Base-by-base conservation (phyloP, 2,888 invertebrate species). In the Drosophila villosipedis region DNA sequence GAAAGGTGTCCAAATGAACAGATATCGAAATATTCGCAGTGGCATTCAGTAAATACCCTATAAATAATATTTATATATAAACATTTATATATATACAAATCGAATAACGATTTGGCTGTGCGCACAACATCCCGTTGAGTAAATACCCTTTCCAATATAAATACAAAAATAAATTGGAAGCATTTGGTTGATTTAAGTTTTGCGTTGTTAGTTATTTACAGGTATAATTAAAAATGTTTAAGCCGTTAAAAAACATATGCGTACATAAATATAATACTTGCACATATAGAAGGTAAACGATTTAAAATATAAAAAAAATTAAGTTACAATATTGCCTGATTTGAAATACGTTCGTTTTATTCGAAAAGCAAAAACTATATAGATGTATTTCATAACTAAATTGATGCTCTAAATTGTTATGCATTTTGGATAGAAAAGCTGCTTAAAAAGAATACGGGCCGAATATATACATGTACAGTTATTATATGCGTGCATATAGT, bases 161-260 rank as follows among this genome's bases (percentile, higher is more conserved):
- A 31, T 5, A 43, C 50, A 61, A n/a, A 28, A 25, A 14, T 31
- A 6, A 31, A 30, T 76, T 76, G 76, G 69, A 64, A 74, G 74
- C 70, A 76, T 63, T 61, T 76, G 66, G 66, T 25, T 47, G 16
- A 4, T 47, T 25, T 47, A 2, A 59, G 65, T 79, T 63, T 67
- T 67, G 47, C 65, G 49, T 75, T 53, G 39, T 76, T 74, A 54
- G 54, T 30, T 80, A 80, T 77, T 79, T 77, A 80, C 80, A 77
- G 22, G 62, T 62, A 54, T 68, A 6, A n/a, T 66, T 65, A 41
- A 33, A 57, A 64, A 35, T 64, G n/a, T 41, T 61, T 33, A 73
- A 61, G 43, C 30, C 74, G 49, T 64, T 58, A 41, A 37, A 63
- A 61, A 55, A 52, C 12, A 31, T 59, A 54, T 54, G 61, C 50